Percentiles rank a stretch among this genome's conserved stretches.
These are phyloP conservation scores for Gonatopus flavifemur DNA, from an alignment of 1,140 invertebrate species.

Conservation along the genomic window DNA sequence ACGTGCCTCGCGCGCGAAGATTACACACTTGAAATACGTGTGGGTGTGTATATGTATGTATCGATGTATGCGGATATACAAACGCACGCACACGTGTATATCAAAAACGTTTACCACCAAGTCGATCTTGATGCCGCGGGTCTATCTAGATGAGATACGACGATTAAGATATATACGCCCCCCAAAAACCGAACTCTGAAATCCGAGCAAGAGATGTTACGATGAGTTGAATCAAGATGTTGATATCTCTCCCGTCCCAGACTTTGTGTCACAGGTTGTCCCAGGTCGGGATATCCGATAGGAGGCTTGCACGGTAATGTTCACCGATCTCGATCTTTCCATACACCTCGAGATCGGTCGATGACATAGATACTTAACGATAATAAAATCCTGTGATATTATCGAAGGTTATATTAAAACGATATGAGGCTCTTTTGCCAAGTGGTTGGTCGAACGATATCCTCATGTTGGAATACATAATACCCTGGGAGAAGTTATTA, in stretches of 20 bases:
- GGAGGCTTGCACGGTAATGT: neutral
- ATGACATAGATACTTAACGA: no score
- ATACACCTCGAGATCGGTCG: no score
- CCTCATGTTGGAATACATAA: no score
- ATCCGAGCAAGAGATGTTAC: slow-evolving; percentile 40
- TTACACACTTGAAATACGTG: slow-evolving; percentile 7
- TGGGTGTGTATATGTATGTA: slow-evolving; percentile 2
- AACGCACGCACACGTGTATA: slow-evolving; percentile 13
- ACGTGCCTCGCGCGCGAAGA: slow-evolving; percentile 24
- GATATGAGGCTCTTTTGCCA: no score
- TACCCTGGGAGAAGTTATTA: no score
- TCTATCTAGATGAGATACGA: slow-evolving; percentile 56
- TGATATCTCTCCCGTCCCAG: slow-evolving; percentile 9
- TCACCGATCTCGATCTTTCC: no score
- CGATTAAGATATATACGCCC: slow-evolving; percentile 52
- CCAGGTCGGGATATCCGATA: slow-evolving; percentile 40
- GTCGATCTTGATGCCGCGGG: slow-evolving; percentile 50
- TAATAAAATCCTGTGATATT: no score
- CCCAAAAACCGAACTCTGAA: slow-evolving; percentile 47
- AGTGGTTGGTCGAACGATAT: no score
- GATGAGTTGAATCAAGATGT: slow-evolving; percentile 13
- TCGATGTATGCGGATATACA: neutral
- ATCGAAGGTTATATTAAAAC: no score
- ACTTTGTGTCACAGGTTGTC: slow-evolving; percentile 42
- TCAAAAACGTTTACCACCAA: slow-evolving; percentile 13